phyloP scores from a whole-genome alignment of 2,113 vertebrate species.

The Choloepus hoffmanni region DNA sequence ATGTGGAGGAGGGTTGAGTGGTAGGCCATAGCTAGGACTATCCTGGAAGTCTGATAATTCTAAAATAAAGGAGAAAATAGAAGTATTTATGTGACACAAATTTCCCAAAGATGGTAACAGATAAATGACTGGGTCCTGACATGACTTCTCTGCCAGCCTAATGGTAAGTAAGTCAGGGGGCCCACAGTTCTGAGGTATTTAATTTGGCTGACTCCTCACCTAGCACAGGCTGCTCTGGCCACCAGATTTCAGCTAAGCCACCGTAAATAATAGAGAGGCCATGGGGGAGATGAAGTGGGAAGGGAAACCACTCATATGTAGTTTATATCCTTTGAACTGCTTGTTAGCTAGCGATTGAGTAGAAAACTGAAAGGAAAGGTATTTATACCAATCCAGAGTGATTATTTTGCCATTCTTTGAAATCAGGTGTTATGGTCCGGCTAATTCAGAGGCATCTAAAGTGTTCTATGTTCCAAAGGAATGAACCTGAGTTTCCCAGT shows the following conservation, averaged over 20 bases:
- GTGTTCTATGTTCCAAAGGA: not conserved
- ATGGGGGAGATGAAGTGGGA: fast-evolving
- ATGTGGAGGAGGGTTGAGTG: fast-evolving
- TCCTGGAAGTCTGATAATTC: not conserved
- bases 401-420: not conserved
- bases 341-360: not conserved
- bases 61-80: not conserved
- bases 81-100: not conserved
- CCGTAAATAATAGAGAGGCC: not conserved
- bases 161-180: not conserved
- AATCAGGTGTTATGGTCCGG: not conserved
- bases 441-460: not conserved
- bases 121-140: not conserved
- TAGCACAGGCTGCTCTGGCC: too few relatives aligned
- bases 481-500: not conserved
- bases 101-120: not conserved
- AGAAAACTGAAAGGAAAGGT: not conserved
- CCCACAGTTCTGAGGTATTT: not conserved
- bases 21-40: not conserved
- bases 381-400: not conserved
- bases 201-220: not conserved
- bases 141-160: not conserved
- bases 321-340: not conserved
- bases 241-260: not conserved
- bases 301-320: not conserved